Evolutionary conservation across 2,113 vertebrate genomes (phyloP).

Genomic region (Chaetodon trifascialis): DNA sequence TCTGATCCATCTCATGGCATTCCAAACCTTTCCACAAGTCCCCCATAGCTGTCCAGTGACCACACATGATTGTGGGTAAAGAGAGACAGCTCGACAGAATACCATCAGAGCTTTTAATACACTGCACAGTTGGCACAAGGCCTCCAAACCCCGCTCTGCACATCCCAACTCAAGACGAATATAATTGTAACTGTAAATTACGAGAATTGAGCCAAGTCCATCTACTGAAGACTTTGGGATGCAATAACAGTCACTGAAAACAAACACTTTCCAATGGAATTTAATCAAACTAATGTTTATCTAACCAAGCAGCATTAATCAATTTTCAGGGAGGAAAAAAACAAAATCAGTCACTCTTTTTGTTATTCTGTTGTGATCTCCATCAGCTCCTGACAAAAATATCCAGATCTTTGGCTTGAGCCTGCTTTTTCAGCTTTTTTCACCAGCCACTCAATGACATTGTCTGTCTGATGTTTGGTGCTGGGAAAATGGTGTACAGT

Average conservation of each 20-base stretch:
- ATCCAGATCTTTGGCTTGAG: slow-evolving; percentile 22
- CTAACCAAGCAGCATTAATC: slow-evolving; percentile 24
- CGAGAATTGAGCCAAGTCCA: slow-evolving; percentile 2
- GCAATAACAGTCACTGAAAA: slow-evolving; percentile 1
- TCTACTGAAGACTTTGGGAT: not conserved
- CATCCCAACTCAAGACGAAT: slow-evolving; percentile 13
- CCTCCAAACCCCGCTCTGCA: not conserved
- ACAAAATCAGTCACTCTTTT: slow-evolving; percentile 5
- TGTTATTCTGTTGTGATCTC: slow-evolving; percentile 17
- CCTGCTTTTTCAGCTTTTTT: slow-evolving; percentile 2
- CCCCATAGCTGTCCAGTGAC: slow-evolving; percentile 31
- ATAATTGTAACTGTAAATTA: slow-evolving; percentile 28
- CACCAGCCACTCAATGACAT: slow-evolving; percentile 15
- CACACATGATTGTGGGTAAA: slow-evolving; percentile 16
- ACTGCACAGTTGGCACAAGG: slow-evolving; percentile 5
- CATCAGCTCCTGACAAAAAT: slow-evolving; percentile 31
- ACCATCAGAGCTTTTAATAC: slow-evolving; percentile 42
- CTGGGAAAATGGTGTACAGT: slow-evolving; percentile 23
- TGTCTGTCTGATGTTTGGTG: slow-evolving; percentile 44
- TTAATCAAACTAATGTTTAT: slow-evolving; percentile 13
- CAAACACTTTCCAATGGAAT: slow-evolving; percentile 7
- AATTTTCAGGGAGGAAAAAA: not conserved
- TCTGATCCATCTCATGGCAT: slow-evolving; percentile 45
- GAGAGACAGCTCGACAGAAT: slow-evolving; percentile 17
- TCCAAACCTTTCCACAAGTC: slow-evolving; percentile 44